phyloP scores from a whole-genome alignment of 1,140 invertebrate genomes.

The Monochamus saltuarius region DNA sequence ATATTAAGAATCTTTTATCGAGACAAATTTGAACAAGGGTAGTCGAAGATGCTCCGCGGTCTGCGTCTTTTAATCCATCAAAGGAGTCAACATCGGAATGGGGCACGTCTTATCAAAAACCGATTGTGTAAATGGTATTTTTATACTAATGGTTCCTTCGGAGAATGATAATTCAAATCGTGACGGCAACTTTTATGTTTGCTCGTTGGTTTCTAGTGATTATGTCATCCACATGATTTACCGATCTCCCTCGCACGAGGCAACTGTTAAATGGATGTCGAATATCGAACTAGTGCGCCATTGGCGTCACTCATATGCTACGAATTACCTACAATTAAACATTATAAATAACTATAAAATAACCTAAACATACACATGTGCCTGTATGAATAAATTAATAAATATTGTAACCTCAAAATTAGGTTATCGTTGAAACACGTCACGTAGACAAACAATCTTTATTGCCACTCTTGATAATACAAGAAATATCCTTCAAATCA shows the following conservation, averaged over 20 bases:
- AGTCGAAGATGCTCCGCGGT: neutral
- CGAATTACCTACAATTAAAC: too few species aligned
- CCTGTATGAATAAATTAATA: too few species aligned
- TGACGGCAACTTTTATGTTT: slow-evolving; percentile 35
- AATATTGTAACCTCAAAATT: too few species aligned
- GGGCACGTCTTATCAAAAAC: slow-evolving; percentile 23
- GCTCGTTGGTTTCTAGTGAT: slow-evolving; percentile 31
- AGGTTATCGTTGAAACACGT: too few species aligned
- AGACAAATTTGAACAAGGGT: slow-evolving; percentile 17
- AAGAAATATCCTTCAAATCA: too few species aligned
- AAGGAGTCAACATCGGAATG: neutral
- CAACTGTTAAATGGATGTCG: slow-evolving; percentile 40
- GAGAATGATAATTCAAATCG: slow-evolving; percentile 36
- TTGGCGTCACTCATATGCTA: too few species aligned
- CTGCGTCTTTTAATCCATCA: slow-evolving; percentile 6
- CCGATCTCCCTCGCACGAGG: slow-evolving; percentile 29
- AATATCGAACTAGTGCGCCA: slow-evolving; percentile 28
- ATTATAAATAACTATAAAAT: too few species aligned
- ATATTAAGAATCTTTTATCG: slow-evolving; percentile 8
- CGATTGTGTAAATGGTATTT: slow-evolving; percentile 22
- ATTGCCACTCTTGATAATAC: too few species aligned
- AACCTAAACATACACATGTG: too few species aligned
- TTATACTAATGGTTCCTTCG: slow-evolving; percentile 27
- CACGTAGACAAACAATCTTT: too few species aligned
- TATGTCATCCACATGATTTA: slow-evolving; percentile 42